Base-by-base conservation (phyloP, 2,888 invertebrate species). In the Yponomeuta plumbellus region DNA sequence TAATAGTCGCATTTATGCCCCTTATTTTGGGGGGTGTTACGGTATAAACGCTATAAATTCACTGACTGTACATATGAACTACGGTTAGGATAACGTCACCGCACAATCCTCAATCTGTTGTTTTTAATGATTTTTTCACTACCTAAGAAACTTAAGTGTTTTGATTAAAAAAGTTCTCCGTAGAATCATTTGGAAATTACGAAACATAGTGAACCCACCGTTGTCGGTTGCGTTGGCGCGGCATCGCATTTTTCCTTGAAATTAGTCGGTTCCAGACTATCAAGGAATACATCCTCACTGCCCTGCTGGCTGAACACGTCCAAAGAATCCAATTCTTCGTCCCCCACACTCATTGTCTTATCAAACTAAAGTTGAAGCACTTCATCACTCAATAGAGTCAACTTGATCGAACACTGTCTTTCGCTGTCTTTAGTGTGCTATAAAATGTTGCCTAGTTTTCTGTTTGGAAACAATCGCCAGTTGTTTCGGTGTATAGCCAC, bases 321-420 rank as follows among this genome's bases (percentile, higher is more conserved):
- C 74, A 90, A 78, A 74, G 89, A 88, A 68, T 90, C 90, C 52
- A 78, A 76, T 71, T 84, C 88, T 65, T 84, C 82, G 39, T 84
- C 85, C 65, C 88, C 87, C 76, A 82, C 82, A 62, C 66, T 67
- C 52, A 56, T 68, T 70, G 70, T 70, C 71, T 69, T 61, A 17
- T 20, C 13, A 4, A 59, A 22, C 5, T 21, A 59, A 21, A 8
- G 1, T 21, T 22, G 1, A 11, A 59, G 21, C n/a, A 13, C 23
- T 59, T 59, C 59, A 22, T 59, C 59, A 22, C 59, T 59, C 17
- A 17, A 52, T 52, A 17, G 17, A 52, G 44, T 17, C 34, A 34
- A 52, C 0, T 17, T 17, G 17, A 11, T 17, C 62, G 39, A 62
- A n/a, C 39, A 39, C 62, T 26, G 11, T 59, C 21, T 10, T 21